These are phyloP conservation scores for Microtus montanus DNA, from an alignment of 2,113 vertebrate species.

Conservation along the genomic window DNA sequence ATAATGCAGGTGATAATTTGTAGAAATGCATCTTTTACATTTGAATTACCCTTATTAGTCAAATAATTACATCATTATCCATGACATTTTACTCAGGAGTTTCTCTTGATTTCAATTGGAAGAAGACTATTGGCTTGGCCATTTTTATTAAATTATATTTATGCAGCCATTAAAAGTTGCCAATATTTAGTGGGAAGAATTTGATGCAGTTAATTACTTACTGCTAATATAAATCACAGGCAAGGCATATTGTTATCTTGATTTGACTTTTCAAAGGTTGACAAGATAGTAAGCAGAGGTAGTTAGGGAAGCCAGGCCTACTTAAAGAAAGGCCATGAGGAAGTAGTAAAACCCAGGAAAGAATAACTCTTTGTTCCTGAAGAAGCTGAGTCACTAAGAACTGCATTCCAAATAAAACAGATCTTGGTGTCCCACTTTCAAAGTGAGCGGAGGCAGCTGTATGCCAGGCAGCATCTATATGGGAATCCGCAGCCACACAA, in stretches of 20 bases:
- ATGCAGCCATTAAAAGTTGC: neutral
- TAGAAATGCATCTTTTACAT: neutral
- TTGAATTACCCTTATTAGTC: neutral
- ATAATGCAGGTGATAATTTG: neutral
- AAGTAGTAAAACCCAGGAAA: neutral
- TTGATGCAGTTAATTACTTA: neutral
- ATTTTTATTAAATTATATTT: neutral
- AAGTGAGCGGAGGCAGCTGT: neutral
- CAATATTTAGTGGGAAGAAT: neutral
- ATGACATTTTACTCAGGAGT: neutral
- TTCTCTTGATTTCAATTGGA: neutral
- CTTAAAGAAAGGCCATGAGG: neutral
- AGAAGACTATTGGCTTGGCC: neutral
- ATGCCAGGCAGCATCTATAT: neutral
- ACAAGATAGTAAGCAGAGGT: neutral
- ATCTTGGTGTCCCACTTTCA: neutral
- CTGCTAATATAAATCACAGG: neutral
- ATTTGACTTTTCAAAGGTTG: neutral
- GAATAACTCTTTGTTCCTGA: neutral
- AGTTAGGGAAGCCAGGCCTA: neutral
- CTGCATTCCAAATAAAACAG: too few relatives aligned
- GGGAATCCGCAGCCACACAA: neutral
- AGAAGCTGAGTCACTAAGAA: neutral
- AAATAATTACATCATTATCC: neutral
- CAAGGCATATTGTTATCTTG: neutral